Evolutionary conservation across 2,113 vertebrate genomes (phyloP), one percentile per base, ranked within the genome.

Genomic region (Eurystomus gularis): DNA sequence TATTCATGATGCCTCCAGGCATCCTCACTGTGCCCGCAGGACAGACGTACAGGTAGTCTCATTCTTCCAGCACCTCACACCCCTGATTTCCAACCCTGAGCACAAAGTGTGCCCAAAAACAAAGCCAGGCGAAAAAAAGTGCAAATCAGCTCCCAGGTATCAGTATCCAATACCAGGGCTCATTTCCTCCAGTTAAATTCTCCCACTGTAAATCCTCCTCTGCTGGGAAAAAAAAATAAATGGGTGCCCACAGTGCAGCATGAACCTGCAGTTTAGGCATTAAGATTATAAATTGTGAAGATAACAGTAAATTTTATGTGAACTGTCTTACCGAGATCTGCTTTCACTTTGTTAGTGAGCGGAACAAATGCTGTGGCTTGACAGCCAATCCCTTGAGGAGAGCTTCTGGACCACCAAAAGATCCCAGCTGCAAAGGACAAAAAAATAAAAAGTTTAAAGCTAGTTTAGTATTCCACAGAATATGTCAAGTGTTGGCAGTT

Each of bases 321-420:
- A 94, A 58, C 11, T 42, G 14, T 40, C 33, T 82, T 82, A 88
- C 44, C n/a, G 21, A 52, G 61, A 37, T 44, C 69, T 81, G 23
- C 0, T 88, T 95, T 92, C 48, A 66, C 60, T 73, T 88, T 57
- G 23, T 44, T 86, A 90, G 35, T 35, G 60, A 96, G 52, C 31
- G 82, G 84, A 95, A 86, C 26, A 89, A 82, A 60, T 35, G 35
- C 48, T 48, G 58, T 48, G 28, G 28, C 31, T 82, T 84, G 40
- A 94, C 69, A 91, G 65, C 4, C 35, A 49, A 13, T 48, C 71
- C 42, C 68, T 86, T 3, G 5, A 78, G 52, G 33, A 96, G 44
- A 81, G 71, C 42, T 90, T 48, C 48, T 61, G 60, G 72, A 72
- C 72, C 39, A 68, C 83, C 80, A 68, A 78, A 94, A 88, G 77